phyloP scores from a whole-genome alignment of 2,888 invertebrate species.

The Unio delphinus region DNA sequence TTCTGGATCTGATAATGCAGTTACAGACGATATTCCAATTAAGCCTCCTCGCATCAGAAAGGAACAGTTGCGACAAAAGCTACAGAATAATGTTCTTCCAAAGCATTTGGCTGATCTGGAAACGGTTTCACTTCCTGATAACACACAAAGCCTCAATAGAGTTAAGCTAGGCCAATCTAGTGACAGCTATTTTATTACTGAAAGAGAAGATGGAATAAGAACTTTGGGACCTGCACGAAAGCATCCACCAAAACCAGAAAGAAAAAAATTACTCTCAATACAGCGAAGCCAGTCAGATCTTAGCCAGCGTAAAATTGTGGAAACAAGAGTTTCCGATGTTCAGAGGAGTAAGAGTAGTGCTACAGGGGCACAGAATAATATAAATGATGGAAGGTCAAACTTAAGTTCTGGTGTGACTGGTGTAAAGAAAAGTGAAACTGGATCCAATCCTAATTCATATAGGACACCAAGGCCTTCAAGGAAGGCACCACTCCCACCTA shows the following conservation, averaged over 20 bases:
- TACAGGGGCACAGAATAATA: too few species aligned
- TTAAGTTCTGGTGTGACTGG: neutral
- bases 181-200: neutral
- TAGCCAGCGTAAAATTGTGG: constrained; percentile 2
- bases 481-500: constrained; percentile 58
- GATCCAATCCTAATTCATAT: constrained; percentile 8
- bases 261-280: constrained; percentile 46
- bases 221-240: constrained; percentile 38
- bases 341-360: too few species aligned
- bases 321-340: too few species aligned
- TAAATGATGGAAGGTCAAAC: too few species aligned
- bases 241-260: constrained; percentile 60
- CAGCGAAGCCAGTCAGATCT: constrained; percentile 60
- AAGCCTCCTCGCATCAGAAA: constrained; percentile 56
- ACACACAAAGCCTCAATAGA: constrained; percentile 5
- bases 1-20: constrained; percentile 23
- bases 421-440: neutral
- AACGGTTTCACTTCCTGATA: constrained; percentile 36
- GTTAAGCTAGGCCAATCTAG: too few species aligned
- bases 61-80: constrained; percentile 27
- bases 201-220: constrained; percentile 18
- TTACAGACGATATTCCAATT: constrained; percentile 31
- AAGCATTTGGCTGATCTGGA: constrained; percentile 34
- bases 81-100: constrained; percentile 22
- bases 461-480: constrained; percentile 43